Base-by-base conservation (phyloP, 2,113 vertebrate species). In the Nyctibius bracteatus region DNA sequence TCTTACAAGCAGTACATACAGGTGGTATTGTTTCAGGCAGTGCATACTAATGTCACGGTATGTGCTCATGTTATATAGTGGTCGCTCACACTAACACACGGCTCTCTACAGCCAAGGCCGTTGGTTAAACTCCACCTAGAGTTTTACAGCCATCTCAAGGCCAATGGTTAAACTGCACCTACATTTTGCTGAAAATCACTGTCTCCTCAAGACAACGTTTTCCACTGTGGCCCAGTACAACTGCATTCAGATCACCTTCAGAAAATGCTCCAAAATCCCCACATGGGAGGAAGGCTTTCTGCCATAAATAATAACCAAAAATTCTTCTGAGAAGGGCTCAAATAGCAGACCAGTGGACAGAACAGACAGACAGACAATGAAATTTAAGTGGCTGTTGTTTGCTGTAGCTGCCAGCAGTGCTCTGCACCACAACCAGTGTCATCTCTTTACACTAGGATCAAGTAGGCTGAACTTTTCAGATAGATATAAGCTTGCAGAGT, bases 21-120 rank as follows among this genome's bases (percentile, higher is more conserved):
- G 41, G 55, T 68, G 65, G 46, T 51, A 22, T 25, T 75, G n/a
- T 51, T 63, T 41, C 37, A 63, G 15, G n/a, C 31, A 47, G 23
- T 28, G 68, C 31, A 22, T 51, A n/a, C 14, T 85, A 15, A 41
- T 62, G 39, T 41, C 65, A 23, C 0, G 2, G 17, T 31, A 24
- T 47, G 27, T 35, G 54, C 39, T 71, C 17, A 4, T 22, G 22
- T 47, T 80, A 14, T 31, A 5, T 23, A 46, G 47, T 4, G 44
- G 49, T 61, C 0, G 0, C 30, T 65, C 25, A 27, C 0, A 0
- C 58, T 68, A 70, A 44, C 33, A 41, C 17, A 37, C 0, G 0
- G 14, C 23, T 89, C 44, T 81, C 67, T 78, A 14, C 33, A 74
- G 55, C 13, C 31, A 65, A 25, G 27, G 13, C 12, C 0, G 6